phyloP scores from a whole-genome alignment of 2,797 vertebrate species.

The Micrastur ruficollis region DNA sequence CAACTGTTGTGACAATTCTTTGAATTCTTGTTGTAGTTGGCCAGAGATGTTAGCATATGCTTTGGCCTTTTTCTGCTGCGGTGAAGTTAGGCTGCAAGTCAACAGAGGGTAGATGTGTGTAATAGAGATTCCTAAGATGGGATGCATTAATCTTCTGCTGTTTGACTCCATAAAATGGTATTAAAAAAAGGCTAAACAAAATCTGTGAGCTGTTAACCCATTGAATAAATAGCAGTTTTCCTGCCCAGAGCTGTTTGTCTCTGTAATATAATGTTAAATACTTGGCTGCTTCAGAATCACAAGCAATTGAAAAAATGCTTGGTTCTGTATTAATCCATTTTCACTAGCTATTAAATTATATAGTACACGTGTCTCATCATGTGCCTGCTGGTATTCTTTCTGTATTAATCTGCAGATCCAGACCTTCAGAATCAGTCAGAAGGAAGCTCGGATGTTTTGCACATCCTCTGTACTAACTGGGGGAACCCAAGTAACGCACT shows the following conservation, averaged over 20 bases:
- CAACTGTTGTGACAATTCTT: neutral
- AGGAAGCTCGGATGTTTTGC: neutral
- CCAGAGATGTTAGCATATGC: neutral
- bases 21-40: neutral
- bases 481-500: neutral
- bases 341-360: neutral
- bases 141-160: neutral
- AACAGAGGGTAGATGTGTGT: neutral
- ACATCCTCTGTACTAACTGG: neutral
- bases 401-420: neutral
- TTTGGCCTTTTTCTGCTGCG: neutral
- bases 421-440: neutral
- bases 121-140: neutral
- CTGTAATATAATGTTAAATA: neutral
- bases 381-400: neutral
- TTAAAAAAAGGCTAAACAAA: neutral
- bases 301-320: neutral
- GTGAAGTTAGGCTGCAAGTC: neutral
- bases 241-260: neutral
- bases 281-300: neutral
- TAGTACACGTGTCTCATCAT: neutral
- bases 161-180: neutral
- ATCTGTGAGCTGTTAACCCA: neutral
- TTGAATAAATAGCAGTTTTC: neutral
- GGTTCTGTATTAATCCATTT: neutral